phyloP scores from a whole-genome alignment of 2,888 invertebrate genomes.

The Caenorhabditis drosophilae region DNA sequence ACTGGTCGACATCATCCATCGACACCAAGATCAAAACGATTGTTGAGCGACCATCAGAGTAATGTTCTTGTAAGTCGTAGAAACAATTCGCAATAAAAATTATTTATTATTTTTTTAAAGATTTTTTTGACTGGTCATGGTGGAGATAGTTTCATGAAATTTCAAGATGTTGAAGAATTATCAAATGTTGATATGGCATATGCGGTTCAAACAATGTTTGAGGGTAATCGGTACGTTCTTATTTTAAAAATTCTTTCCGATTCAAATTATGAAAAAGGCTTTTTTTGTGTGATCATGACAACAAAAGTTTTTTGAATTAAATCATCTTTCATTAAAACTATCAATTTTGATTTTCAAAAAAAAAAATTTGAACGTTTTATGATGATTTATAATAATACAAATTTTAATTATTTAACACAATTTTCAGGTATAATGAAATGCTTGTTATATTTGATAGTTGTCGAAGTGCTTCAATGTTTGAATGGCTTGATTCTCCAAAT shows the following conservation, averaged over 20 bases:
- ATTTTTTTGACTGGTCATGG: constrained; percentile 78
- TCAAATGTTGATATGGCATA: constrained; percentile 97
- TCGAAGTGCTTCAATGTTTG: constrained; percentile 97
- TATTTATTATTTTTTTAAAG: constrained; percentile 14
- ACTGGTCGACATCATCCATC: constrained; percentile 90
- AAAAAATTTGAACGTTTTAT: no score
- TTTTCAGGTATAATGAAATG: constrained; percentile 88
- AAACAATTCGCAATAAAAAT: not conserved
- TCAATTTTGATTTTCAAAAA: no score
- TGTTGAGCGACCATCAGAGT: constrained; percentile 93
- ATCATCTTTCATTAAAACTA: no score
- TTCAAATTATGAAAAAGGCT: no score
- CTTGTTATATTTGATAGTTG: constrained; percentile 99
- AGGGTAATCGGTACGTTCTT: constrained; percentile 81
- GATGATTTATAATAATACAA: not conserved
- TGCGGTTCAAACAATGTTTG: constrained; percentile 99
- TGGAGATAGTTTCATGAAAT: constrained; percentile 97
- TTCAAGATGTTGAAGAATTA: constrained; percentile 98
- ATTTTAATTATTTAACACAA: not conserved
- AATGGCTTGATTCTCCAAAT: constrained; percentile 96
- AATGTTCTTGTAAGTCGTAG: constrained; percentile 78
- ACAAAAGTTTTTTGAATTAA: no score
- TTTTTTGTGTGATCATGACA: no score
- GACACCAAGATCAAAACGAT: constrained; percentile 90
- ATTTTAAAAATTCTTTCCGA: no score